Conservation (phyloP, 2,888 invertebrate genomes). For the Pseudoips prasinana region DNA sequence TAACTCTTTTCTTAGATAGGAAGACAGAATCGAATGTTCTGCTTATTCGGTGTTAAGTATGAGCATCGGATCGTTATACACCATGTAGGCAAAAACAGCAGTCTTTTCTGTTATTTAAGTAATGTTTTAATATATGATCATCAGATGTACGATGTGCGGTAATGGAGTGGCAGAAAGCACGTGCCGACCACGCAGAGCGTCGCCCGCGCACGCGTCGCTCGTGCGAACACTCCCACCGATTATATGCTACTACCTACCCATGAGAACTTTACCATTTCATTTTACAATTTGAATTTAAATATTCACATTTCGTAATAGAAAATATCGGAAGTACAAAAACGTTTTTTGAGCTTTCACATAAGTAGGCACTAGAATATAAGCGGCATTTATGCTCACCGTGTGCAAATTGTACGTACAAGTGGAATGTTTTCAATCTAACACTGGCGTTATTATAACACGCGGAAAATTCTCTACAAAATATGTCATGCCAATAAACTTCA, state of each 20-base stretch:
- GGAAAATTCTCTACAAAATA: conserved; percentile 51
- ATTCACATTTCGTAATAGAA: neutral
- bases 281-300: conserved; percentile 17
- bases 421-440: conserved; percentile 33
- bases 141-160: conserved; percentile 57
- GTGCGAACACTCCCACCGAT: conserved; percentile 73
- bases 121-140: conserved; percentile 43
- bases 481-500: conserved; percentile 66
- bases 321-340: too few species aligned
- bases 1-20: too few species aligned
- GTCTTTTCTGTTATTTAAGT: conserved; percentile 21
- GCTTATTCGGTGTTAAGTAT: too few species aligned
- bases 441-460: conserved; percentile 40
- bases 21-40: too few species aligned
- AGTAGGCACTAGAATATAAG: too few species aligned
- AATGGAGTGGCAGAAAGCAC: conserved; percentile 64
- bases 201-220: conserved; percentile 41
- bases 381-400: too few species aligned
- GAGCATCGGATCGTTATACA: too few species aligned
- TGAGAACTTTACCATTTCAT: conserved; percentile 50
- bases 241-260: conserved; percentile 56
- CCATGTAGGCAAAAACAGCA: neutral
- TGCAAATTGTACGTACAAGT: too few species aligned
- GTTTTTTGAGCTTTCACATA: too few species aligned
- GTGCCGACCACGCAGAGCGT: conserved; percentile 39